A percentile compares a stretch with the other conserved stretches of the same genome.
Conservation (phyloP, 2,888 invertebrate species). For the Watsonalla cultraria region DNA sequence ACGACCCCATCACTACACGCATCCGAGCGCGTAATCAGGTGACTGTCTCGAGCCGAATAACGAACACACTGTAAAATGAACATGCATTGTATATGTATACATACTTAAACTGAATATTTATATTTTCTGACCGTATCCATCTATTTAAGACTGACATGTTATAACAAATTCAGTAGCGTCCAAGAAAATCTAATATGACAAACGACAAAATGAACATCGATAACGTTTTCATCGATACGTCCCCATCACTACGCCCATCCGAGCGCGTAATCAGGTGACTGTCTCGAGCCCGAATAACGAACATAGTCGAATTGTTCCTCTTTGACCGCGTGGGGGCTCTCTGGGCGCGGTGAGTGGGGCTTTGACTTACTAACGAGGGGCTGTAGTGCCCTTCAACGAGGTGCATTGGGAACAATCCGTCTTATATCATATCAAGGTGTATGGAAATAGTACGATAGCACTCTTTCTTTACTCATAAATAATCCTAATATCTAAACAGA, state of each 20-base stretch:
- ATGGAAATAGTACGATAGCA: no score
- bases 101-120: background rate
- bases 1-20: no score
- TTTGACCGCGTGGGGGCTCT: slow-evolving; percentile 16
- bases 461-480: no score
- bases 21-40: background rate
- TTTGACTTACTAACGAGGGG: background rate
- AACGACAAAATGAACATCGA: slow-evolving; percentile 10
- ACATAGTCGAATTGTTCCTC: slow-evolving; percentile 46
- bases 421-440: background rate
- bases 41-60: slow-evolving; percentile 44
- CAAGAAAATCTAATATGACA: no score
- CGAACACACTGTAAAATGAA: no score
- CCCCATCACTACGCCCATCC: slow-evolving; percentile 30
- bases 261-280: slow-evolving; percentile 62
- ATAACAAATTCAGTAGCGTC: no score
- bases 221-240: slow-evolving; percentile 4
- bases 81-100: no score
- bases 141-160: no score
- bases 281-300: slow-evolving; percentile 52
- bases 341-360: slow-evolving; percentile 8
- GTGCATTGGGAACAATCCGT: background rate
- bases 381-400: slow-evolving; percentile 5
- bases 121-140: no score
- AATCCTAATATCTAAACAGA: no score